Percentiles rank a stretch among this genome's conserved stretches.
These are phyloP conservation scores for Troides aeacus DNA, from an alignment of 2,888 invertebrate species.

Conservation along the genomic window DNA sequence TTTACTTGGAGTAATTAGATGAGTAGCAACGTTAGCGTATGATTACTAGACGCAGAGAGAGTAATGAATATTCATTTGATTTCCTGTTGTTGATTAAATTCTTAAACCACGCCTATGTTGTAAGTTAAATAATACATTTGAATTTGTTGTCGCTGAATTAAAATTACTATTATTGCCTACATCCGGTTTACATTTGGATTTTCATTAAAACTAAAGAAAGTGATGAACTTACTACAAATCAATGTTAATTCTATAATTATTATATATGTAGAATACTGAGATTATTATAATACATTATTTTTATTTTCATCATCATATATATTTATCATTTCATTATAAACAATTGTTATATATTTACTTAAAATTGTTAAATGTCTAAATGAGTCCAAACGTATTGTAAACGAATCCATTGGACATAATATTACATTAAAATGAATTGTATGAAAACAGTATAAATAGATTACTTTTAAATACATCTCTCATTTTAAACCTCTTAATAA, in stretches of 20 bases:
- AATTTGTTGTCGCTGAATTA: conserved; percentile 7
- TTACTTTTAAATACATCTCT: no score
- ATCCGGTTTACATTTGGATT: not conserved
- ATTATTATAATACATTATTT: no score
- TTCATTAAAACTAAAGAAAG: not conserved
- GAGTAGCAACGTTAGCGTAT: conserved; percentile 17
- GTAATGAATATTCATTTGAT: conserved; percentile 64
- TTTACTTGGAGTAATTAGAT: conserved; percentile 1
- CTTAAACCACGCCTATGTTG: conserved; percentile 48
- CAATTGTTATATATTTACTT: no score
- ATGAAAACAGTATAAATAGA: no score
- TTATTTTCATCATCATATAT: no score
- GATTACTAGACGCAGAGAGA: conserved; percentile 45
- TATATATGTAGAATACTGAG: not conserved
- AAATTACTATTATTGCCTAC: not conserved
- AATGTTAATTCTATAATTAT: not conserved
- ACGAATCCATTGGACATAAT: no score
- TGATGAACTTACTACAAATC: not conserved
- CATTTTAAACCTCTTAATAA: no score
- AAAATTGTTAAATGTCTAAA: no score
- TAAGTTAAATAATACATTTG: conserved; percentile 20
- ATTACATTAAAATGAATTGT: no score
- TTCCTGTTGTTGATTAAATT: conserved; percentile 67
- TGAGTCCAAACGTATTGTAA: no score
- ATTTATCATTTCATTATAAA: no score